Conservation (phyloP, 2,888 invertebrate species). For the Apocheima hispidaria region DNA sequence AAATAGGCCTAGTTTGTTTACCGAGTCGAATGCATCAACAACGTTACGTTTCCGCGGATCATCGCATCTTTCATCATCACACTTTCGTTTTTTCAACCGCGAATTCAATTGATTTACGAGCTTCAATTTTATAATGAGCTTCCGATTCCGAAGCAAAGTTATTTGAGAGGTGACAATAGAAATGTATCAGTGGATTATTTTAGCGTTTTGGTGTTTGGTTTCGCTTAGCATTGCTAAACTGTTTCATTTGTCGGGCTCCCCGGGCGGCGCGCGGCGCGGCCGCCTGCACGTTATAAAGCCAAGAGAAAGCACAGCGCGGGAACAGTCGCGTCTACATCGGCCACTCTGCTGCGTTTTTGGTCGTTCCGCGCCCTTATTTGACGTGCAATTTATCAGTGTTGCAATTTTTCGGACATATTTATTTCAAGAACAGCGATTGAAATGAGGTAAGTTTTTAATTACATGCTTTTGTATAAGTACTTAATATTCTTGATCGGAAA, state of each 20-base stretch:
- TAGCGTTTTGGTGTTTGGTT: constrained; percentile 64
- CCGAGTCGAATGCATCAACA: constrained; percentile 23
- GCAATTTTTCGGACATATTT: constrained; percentile 59
- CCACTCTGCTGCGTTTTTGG: constrained; percentile 58
- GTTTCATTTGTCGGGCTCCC: constrained; percentile 77
- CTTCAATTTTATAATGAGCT: constrained; percentile 44
- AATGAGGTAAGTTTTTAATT: constrained; percentile 68
- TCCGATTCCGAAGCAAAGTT: constrained; percentile 55
- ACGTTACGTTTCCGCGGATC: constrained; percentile 26
- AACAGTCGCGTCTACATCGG: constrained; percentile 65
- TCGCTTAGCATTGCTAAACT: constrained; percentile 74
- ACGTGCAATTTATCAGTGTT: constrained; percentile 65
- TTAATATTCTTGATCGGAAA: background rate
- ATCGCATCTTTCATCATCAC: constrained; percentile 36
- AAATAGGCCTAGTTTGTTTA: constrained; percentile 14
- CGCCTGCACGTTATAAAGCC: constrained; percentile 77
- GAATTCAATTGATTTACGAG: constrained; percentile 37
- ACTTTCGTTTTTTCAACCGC: constrained; percentile 43
- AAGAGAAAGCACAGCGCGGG: constrained; percentile 77
- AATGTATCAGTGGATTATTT: constrained; percentile 56
- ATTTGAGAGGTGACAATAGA: constrained; percentile 41
- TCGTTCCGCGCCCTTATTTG: constrained; percentile 68
- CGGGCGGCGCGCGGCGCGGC: constrained; percentile 44
- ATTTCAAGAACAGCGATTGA: constrained; percentile 57
- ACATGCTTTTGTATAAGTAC: background rate